A percentile compares a stretch with the other conserved stretches of the same genome.
These are phyloP conservation scores for Gambusia yucatana DNA, from an alignment of 2,797 vertebrate genomes.

Conservation along the genomic window DNA sequence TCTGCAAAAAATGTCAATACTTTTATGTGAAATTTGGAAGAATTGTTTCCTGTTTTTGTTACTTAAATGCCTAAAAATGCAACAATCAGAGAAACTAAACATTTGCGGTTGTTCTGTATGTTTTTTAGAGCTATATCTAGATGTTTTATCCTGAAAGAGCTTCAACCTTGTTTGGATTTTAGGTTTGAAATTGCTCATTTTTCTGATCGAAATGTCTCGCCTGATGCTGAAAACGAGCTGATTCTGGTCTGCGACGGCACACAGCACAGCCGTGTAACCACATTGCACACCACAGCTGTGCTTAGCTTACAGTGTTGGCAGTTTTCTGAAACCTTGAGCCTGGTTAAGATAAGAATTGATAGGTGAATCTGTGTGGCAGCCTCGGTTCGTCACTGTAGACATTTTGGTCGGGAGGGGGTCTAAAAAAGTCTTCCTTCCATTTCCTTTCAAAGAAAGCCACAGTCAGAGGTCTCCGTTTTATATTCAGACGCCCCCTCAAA, in stretches of 20 bases:
- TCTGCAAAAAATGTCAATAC: neutral
- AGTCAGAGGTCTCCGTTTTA: conserved; percentile 33
- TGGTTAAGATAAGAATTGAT: conserved; percentile 53
- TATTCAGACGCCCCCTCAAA: conserved; percentile 42
- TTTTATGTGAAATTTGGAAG: neutral
- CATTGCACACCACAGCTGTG: conserved; percentile 53
- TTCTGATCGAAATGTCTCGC: neutral
- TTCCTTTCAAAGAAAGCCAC: conserved; percentile 58
- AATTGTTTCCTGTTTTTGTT: neutral
- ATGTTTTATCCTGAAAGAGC: neutral
- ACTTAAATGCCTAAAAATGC: neutral
- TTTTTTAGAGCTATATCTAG: neutral
- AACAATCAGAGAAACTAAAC: neutral
- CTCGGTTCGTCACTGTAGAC: conserved; percentile 16
- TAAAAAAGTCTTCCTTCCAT: conserved; percentile 31
- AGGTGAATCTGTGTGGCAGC: conserved; percentile 27
- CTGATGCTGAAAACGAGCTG: neutral
- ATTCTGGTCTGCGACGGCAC: conserved; percentile 22
- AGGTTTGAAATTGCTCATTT: neutral
- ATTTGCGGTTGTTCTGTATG: neutral
- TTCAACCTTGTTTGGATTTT: neutral
- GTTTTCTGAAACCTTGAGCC: conserved; percentile 37
- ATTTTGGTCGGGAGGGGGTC: conserved; percentile 7
- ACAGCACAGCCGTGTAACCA: conserved; percentile 39
- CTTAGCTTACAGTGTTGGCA: conserved; percentile 48